These are phyloP conservation scores for Tychaedon coryphoeus DNA, from an alignment of 2,113 vertebrate species.

Conservation along the genomic window DNA sequence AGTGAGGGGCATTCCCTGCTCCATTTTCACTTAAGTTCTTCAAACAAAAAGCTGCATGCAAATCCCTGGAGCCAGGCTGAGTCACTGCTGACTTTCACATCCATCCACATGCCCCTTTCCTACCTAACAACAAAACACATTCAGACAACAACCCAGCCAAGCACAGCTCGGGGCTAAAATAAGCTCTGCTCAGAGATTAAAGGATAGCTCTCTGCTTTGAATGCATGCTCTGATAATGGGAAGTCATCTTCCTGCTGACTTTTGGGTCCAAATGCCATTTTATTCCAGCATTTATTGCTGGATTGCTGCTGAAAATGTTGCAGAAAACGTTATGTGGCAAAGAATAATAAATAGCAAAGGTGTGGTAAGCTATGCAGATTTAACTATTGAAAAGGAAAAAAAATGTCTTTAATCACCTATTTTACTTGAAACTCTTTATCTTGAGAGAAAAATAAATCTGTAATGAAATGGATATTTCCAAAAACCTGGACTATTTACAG, in stretches of 20 bases:
- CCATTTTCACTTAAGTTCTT: not conserved
- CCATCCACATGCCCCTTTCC: slow-evolving; percentile 5
- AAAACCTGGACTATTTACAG: not conserved
- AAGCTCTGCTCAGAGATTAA: slow-evolving; percentile 42
- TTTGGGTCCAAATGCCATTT: not conserved
- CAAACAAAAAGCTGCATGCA: not conserved
- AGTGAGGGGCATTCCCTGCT: not conserved
- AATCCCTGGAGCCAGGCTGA: not conserved
- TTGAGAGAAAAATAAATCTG: not conserved
- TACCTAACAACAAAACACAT: slow-evolving; percentile 45
- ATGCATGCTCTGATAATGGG: not conserved
- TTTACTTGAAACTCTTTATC: not conserved
- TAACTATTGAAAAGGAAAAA: not conserved
- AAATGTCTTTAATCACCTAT: not conserved
- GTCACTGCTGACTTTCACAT: slow-evolving; percentile 28
- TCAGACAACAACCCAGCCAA: slow-evolving; percentile 19
- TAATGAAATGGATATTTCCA: not conserved
- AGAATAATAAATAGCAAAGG: not conserved
- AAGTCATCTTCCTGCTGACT: not conserved
- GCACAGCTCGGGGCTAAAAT: slow-evolving; percentile 45
- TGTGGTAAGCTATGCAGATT: not conserved
- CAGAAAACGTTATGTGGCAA: not conserved
- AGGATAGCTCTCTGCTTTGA: slow-evolving; percentile 25
- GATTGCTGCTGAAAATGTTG: not conserved
- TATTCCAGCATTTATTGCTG: not conserved